Conservation (phyloP, 1,140 invertebrate species). For the Musca vetustissima region DNA sequence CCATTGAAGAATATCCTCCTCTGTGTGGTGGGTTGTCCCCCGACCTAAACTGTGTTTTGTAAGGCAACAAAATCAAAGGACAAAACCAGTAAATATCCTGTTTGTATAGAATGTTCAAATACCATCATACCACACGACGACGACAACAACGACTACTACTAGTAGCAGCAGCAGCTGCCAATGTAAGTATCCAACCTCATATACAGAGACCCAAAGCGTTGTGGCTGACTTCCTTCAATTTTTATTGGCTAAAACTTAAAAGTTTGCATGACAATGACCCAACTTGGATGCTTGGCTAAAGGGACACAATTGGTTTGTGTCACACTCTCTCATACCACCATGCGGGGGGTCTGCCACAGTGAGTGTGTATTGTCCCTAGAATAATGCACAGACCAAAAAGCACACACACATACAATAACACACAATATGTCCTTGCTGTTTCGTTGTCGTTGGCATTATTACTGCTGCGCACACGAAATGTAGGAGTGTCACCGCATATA, state of each 20-base stretch:
- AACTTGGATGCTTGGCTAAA: constrained; percentile 21
- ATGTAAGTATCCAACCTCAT: constrained; percentile 1
- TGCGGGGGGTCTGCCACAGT: not conserved
- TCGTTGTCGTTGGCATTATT: constrained; percentile 7
- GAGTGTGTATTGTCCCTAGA: constrained; percentile 18
- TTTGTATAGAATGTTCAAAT: not conserved
- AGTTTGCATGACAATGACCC: constrained; percentile 18
- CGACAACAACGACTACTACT: no score
- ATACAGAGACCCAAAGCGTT: not conserved
- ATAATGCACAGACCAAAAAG: not conserved
- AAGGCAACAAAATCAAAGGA: not conserved
- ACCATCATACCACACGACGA: no score
- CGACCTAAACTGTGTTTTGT: no score
- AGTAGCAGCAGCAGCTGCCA: no score
- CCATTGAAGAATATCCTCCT: no score
- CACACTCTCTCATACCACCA: constrained; percentile 5
- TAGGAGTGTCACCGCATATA: constrained; percentile 17
- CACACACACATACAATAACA: not conserved
- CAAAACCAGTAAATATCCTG: constrained; percentile 1
- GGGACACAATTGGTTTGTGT: constrained; percentile 23
- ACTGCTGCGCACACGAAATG: constrained; percentile 22
- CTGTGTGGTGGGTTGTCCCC: no score
- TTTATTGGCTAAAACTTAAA: constrained; percentile 23
- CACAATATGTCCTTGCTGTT: constrained; percentile 16
- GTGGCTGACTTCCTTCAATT: constrained; percentile 13